These are phyloP conservation scores for Nycteola revayana DNA, from an alignment of 2,888 invertebrate species.

Conservation along the genomic window DNA sequence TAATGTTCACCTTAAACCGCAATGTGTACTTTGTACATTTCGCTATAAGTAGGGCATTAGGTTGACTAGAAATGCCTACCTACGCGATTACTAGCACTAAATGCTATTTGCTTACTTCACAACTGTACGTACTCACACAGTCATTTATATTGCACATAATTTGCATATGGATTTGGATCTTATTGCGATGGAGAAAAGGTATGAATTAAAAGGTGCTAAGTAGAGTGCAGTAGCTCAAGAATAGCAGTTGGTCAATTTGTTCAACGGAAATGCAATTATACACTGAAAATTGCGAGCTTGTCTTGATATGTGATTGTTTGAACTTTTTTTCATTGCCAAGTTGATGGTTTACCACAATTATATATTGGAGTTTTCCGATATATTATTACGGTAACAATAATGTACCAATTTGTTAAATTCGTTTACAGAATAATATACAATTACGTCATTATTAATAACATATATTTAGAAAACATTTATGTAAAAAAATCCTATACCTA, in stretches of 20 bases:
- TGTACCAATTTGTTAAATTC: no score
- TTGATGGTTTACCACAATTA: no score
- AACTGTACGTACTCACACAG: slow-evolving; percentile 33
- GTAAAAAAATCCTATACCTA: no score
- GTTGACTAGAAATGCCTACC: slow-evolving; percentile 52
- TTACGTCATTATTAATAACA: no score
- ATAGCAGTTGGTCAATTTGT: slow-evolving; percentile 19
- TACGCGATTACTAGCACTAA: slow-evolving; percentile 35
- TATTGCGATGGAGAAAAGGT: slow-evolving; percentile 12
- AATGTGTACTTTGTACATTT: slow-evolving; percentile 12
- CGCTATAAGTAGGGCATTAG: slow-evolving; percentile 48
- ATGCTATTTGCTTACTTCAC: slow-evolving; percentile 52
- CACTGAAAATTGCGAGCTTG: no score
- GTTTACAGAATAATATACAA: no score
- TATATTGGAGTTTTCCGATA: no score
- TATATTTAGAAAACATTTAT: no score
- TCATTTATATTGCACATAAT: slow-evolving; percentile 20
- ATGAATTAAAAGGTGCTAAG: slow-evolving; percentile 5
- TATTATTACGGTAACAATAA: no score
- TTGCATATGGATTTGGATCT: slow-evolving; percentile 23
- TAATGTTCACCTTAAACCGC: slow-evolving; percentile 8
- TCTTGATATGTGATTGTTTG: no score
- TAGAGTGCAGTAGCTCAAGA: slow-evolving; percentile 2
- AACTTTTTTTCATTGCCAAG: no score
- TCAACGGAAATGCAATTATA: no score